These are phyloP conservation scores for Caradrina kadenii DNA, from an alignment of 2,888 invertebrate species.

Conservation along the genomic window DNA sequence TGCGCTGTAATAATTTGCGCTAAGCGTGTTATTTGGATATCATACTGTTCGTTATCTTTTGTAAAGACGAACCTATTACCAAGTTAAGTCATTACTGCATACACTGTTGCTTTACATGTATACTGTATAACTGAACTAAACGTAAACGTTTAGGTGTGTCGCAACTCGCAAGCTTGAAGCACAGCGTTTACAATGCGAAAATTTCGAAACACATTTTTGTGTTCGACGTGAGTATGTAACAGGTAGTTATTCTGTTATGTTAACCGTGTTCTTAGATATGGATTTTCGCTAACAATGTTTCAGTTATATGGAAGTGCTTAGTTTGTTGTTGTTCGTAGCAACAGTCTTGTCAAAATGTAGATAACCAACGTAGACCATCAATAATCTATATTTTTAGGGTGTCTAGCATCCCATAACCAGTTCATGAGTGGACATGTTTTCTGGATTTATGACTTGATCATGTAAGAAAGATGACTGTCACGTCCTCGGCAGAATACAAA, in stretches of 20 bases:
- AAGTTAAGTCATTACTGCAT: constrained; percentile 33
- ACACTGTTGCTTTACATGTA: constrained; percentile 51
- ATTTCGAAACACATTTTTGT: constrained; percentile 59
- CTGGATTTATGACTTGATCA: neutral
- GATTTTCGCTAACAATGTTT: constrained; percentile 28
- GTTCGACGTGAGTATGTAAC: constrained; percentile 47
- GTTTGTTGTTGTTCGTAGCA: neutral
- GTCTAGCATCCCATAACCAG: no score
- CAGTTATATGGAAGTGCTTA: constrained; percentile 1
- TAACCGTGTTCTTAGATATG: constrained; percentile 34
- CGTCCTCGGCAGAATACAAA: neutral
- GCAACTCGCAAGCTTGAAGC: constrained; percentile 59
- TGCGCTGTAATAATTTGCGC: constrained; percentile 48
- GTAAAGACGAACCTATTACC: constrained; percentile 30
- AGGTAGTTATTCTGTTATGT: constrained; percentile 40
- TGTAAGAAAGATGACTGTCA: neutral
- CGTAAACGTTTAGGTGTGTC: constrained; percentile 54
- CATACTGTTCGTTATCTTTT: constrained; percentile 25
- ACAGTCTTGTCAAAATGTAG: neutral
- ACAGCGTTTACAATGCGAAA: constrained; percentile 51
- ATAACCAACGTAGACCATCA: no score
- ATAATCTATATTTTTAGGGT: no score
- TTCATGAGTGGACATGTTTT: no score
- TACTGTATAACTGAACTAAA: constrained; percentile 38
- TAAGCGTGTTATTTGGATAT: constrained; percentile 35